Conservation (phyloP, 2,888 invertebrate species). For the Tridacna crocea region DNA sequence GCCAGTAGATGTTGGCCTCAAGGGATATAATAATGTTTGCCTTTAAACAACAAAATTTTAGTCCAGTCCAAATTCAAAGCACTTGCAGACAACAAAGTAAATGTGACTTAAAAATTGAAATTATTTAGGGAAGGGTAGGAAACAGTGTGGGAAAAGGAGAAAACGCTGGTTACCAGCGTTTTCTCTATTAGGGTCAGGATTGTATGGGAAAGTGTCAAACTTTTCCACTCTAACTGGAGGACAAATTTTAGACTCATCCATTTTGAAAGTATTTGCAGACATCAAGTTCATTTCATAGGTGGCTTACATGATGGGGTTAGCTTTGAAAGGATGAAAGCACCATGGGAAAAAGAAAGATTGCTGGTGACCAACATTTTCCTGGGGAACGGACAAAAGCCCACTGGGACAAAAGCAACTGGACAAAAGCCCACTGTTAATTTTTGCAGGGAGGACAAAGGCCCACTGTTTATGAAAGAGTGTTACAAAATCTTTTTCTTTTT, state of each 20-base stretch:
- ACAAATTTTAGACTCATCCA: neutral
- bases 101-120: no score
- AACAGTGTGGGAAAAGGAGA: neutral
- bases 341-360: neutral
- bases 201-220: no score
- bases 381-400: no score
- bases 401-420: no score
- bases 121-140: no score
- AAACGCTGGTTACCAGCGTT: neutral
- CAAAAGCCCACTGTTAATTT: no score
- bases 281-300: no score
- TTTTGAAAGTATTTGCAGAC: neutral
- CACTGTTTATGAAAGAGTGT: neutral
- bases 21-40: constrained; percentile 21
- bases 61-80: no score
- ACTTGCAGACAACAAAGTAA: no score
- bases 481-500: no score
- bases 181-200: no score
- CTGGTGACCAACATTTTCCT: neutral
- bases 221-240: neutral
- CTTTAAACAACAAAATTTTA: neutral
- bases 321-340: neutral
- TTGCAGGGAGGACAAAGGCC: neutral
- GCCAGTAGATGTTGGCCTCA: constrained; percentile 1
- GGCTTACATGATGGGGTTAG: no score